Base-by-base conservation (phyloP, 1,140 invertebrate species). In the Helicoverpa zea region DNA sequence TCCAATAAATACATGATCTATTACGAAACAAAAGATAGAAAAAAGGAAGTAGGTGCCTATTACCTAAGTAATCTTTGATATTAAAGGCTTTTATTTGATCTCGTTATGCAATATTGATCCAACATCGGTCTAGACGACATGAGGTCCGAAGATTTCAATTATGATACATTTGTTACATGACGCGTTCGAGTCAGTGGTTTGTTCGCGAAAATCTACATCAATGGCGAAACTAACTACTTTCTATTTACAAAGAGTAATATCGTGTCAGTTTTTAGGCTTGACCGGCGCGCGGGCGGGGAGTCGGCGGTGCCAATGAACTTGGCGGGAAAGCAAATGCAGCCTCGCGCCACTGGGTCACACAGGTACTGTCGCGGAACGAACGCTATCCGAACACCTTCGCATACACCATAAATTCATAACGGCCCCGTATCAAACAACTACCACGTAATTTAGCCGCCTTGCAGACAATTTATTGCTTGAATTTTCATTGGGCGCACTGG, bases 251-350 rank as follows among this genome's bases (percentile, higher is more conserved):
- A 86, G 86, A 90, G 87, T 88, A 91, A 88, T 89, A 88, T 87
- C 83, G 82, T 89, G 86, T 89, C 86, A 90, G 88, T 90, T 90
- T 87, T 91, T 89, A 89, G 88, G 87, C 82, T 88, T 88, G 87
- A 86, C 84, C 84, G 79, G 87, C 81, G 87, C n/a, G 85, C 56
- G 82, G 81, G 72, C 79, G 74, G 83, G 80, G 83, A 82, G 76
- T 63, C 77, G 72, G 75, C 79, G 87, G 86, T 90, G 91, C 89
- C 91, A 92, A 91, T 91, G 92, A 93, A 93, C 92, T 92, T 92
- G 86, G 83, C 82, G 87, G 90, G 89, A 92, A 92, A 92, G 89
- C 88, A 90, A 90, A 87, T 82, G 83, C 87, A 88, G 89, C 82
- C 82, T 88, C 86, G 85, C 84, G 81, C 81, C 81, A 93, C 89